phyloP scores from a whole-genome alignment of 2,888 invertebrate genomes.

The Molanna angustata region DNA sequence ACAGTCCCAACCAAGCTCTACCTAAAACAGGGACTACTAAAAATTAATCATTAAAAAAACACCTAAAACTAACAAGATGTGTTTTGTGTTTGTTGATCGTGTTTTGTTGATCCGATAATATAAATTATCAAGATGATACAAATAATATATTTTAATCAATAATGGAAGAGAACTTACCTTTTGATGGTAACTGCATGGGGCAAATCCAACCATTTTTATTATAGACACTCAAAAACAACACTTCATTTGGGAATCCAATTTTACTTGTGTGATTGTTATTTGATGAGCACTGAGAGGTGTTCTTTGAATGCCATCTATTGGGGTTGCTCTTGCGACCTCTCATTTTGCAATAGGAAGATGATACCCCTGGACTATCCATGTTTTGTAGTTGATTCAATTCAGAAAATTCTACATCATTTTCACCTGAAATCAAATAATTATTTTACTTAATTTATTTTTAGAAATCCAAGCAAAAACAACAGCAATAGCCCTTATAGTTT shows the following conservation, averaged over 20 bases:
- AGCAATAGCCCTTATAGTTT: too few species aligned
- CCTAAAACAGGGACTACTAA: too few species aligned
- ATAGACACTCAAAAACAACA: conserved; percentile 23
- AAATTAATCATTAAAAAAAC: too few species aligned
- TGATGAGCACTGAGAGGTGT: conserved; percentile 9
- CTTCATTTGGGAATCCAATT: conserved; percentile 14
- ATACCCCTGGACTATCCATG: not conserved
- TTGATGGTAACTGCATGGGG: conserved; percentile 27
- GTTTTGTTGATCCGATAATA: too few species aligned
- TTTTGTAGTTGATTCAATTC: conserved; percentile 41
- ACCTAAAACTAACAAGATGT: too few species aligned
- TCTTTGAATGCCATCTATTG: conserved; percentile 18
- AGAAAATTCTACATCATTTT: conserved; percentile 67
- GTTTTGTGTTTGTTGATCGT: too few species aligned
- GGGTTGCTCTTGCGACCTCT: conserved; percentile 6
- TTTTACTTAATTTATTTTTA: too few species aligned
- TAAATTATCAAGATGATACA: too few species aligned
- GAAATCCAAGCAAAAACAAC: too few species aligned
- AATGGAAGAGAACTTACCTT: conserved; percentile 20
- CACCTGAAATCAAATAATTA: conserved; percentile 43
- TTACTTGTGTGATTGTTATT: conserved; percentile 5
- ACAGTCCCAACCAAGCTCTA: too few species aligned
- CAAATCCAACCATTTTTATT: conserved; percentile 31
- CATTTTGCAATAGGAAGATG: not conserved
- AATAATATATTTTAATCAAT: not conserved